Evolutionary conservation across 2,888 invertebrate genomes (phyloP).

Genomic region (Ophioninae sp.): DNA sequence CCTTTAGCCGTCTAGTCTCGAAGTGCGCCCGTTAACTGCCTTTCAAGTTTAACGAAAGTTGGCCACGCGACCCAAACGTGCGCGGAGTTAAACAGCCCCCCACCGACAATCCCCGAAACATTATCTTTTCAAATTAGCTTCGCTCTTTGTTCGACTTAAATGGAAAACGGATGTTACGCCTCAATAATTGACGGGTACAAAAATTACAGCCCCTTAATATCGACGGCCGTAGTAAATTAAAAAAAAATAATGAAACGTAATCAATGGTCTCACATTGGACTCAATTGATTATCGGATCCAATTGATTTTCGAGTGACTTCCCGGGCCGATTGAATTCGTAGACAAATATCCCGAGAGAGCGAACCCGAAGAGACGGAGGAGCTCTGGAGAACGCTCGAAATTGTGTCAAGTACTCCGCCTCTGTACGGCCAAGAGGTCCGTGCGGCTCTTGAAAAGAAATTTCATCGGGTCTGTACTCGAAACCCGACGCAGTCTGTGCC

Average conservation of each 20-base stretch:
- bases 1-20: neutral
- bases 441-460: conserved; percentile 1
- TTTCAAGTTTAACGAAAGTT: conserved; percentile 63
- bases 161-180: no score
- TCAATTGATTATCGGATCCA: neutral
- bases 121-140: neutral
- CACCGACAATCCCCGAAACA: neutral
- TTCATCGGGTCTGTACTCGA: neutral
- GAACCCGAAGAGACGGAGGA: neutral
- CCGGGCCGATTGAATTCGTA: no score
- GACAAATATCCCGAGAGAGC: no score
- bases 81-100: conserved; percentile 18
- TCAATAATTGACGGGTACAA: no score
- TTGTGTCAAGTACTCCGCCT: conserved; percentile 29
- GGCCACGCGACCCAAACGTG: conserved; percentile 26
- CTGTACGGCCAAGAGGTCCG: conserved; percentile 6
- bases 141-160: neutral
- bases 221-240: no score
- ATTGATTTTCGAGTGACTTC: no score
- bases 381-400: conserved; percentile 10
- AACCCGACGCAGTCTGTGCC: conserved; percentile 1
- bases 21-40: conserved; percentile 65
- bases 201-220: no score
- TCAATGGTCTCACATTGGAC: neutral
- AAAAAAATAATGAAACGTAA: no score